These are phyloP conservation scores for Adineta ricciae DNA, from an alignment of 2,888 invertebrate genomes.

Conservation along the genomic window DNA sequence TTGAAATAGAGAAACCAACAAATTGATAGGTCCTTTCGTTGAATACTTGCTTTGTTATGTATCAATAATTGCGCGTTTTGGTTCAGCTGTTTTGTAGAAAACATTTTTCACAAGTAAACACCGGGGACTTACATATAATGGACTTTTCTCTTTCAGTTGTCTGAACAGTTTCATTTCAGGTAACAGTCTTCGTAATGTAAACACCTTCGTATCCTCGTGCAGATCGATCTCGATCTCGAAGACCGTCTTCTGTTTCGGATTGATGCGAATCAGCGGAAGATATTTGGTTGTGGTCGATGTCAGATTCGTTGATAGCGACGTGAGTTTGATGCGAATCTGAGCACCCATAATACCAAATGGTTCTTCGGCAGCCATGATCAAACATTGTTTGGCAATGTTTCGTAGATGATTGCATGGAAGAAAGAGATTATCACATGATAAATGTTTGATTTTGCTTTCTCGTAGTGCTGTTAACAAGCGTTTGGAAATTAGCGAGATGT, in stretches of 20 bases:
- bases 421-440: background rate
- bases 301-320: background rate
- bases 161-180: background rate
- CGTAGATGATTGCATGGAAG: slow-evolving; percentile 1
- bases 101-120: background rate
- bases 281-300: background rate
- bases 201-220: slow-evolving; percentile 1
- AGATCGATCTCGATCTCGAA: background rate
- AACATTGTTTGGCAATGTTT: background rate
- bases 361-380: slow-evolving; percentile 5
- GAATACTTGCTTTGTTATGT: background rate
- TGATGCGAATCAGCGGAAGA: background rate
- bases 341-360: background rate
- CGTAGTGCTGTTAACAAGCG: background rate
- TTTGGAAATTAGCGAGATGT: background rate
- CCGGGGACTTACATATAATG: background rate
- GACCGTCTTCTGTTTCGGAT: background rate
- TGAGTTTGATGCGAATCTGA: background rate
- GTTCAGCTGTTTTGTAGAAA: background rate
- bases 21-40: background rate
- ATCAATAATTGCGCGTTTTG: background rate
- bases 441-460: slow-evolving; percentile 8
- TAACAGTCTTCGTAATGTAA: background rate
- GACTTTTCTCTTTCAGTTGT: background rate
- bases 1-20: background rate